A percentile compares a stretch with the other conserved stretches of the same genome.
Evolutionary conservation across 1,140 invertebrate species (phyloP).

Genomic region (Steinernema khuongi): DNA sequence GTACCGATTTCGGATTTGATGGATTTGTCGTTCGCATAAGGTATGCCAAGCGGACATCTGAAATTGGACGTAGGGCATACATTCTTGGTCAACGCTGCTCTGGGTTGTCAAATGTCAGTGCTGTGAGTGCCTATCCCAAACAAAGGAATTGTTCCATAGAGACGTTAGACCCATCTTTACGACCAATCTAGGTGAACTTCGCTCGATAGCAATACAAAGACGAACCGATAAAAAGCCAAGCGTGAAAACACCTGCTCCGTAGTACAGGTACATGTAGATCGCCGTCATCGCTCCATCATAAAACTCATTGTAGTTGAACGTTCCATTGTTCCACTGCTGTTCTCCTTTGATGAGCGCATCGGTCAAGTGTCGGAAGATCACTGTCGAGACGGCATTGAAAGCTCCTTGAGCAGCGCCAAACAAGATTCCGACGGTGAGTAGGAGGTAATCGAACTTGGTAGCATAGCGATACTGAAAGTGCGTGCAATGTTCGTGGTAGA

Average conservation of each 20-base stretch:
- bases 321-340: constrained; percentile 23
- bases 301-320: constrained; percentile 29
- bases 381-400: constrained; percentile 29
- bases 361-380: constrained; percentile 39
- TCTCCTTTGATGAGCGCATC: constrained; percentile 30
- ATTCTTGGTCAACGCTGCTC: constrained; percentile 21
- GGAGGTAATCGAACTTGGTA: constrained; percentile 35
- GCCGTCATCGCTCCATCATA: constrained; percentile 33
- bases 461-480: constrained; percentile 48
- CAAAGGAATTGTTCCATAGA: background rate
- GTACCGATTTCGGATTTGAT: constrained; percentile 69
- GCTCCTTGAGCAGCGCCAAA: constrained; percentile 18
- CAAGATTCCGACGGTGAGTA: constrained; percentile 35
- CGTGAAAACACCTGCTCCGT: constrained; percentile 20
- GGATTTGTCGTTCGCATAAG: constrained; percentile 65
- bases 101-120: background rate
- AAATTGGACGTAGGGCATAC: constrained; percentile 37
- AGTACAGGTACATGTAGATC: constrained; percentile 15
- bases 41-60: constrained; percentile 58
- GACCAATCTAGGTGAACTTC: constrained; percentile 25
- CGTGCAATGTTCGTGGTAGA: background rate
- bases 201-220: constrained; percentile 26
- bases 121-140: background rate
- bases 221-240: constrained; percentile 31
- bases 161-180: background rate